Conservation (phyloP, 2,113 vertebrate genomes). For the Pagrus major region DNA sequence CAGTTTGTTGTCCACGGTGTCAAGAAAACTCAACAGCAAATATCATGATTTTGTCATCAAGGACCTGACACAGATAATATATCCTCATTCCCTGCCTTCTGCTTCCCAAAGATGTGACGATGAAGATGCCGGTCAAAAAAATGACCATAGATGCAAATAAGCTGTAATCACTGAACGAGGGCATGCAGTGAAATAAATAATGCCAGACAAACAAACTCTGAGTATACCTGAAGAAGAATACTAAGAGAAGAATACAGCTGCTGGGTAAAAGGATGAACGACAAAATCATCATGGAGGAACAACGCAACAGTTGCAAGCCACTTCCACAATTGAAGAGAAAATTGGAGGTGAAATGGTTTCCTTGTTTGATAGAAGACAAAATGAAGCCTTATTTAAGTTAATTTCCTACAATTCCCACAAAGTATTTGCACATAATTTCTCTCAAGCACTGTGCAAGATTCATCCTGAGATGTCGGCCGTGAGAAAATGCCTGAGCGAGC, state of each 20-base stretch:
- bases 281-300: not conserved
- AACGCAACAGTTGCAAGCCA: not conserved
- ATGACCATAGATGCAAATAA: conserved; percentile 8
- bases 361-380: conserved; percentile 25
- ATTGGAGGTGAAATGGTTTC: conserved; percentile 26
- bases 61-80: too few species aligned
- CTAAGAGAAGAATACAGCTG: not conserved
- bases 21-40: conserved; percentile 6
- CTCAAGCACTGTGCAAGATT: conserved; percentile 69
- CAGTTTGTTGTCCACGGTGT: not conserved
- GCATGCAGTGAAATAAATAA: not conserved
- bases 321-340: conserved; percentile 13
- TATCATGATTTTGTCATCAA: not conserved
- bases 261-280: not conserved
- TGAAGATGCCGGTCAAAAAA: conserved; percentile 19
- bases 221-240: not conserved
- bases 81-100: not conserved
- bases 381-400: conserved; percentile 22
- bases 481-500: conserved; percentile 46
- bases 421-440: conserved; percentile 46
- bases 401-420: conserved; percentile 31
- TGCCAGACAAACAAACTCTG: not conserved
- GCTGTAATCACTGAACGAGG: conserved; percentile 1
- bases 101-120: not conserved
- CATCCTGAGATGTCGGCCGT: conserved; percentile 62